A percentile compares a stretch with the other conserved stretches of the same genome.
Evolutionary conservation across 2,113 vertebrate genomes (phyloP).

Genomic region (Typhlomys cinereus): DNA sequence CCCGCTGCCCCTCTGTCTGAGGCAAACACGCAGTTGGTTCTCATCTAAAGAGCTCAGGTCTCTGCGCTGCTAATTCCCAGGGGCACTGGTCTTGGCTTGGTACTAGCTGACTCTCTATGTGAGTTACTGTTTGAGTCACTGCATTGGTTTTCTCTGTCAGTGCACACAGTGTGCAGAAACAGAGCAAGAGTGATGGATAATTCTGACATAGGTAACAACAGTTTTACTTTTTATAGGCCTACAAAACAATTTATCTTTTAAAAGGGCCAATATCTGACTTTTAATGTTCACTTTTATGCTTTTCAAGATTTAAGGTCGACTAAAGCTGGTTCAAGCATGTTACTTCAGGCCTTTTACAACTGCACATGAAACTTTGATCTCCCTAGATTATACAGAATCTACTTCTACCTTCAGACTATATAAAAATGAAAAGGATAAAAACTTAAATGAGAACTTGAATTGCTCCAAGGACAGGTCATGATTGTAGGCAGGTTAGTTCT

Average conservation of each 20-base stretch:
- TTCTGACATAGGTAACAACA: no score
- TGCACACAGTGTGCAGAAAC: not conserved
- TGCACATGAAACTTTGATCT: constrained; percentile 39
- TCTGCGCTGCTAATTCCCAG: no score
- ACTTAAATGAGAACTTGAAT: constrained; percentile 61
- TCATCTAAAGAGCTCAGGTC: not conserved
- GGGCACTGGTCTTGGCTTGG: not conserved
- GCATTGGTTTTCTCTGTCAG: not conserved
- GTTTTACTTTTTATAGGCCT: not conserved
- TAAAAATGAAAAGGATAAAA: constrained; percentile 41
- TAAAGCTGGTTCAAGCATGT: not conserved
- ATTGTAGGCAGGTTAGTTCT: constrained; percentile 29
- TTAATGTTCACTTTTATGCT: not conserved
- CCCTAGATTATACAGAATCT: constrained; percentile 50
- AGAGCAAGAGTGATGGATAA: not conserved
- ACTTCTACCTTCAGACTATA: constrained; percentile 52
- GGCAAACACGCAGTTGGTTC: not conserved
- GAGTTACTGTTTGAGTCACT: not conserved
- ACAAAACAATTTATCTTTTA: not conserved
- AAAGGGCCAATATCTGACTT: constrained; percentile 9
- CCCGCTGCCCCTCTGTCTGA: not conserved
- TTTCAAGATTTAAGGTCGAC: not conserved
- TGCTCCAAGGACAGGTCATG: constrained; percentile 44
- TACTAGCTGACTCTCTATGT: not conserved
- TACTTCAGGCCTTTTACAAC: constrained; percentile 32